Evolutionary conservation across 2,113 vertebrate species (phyloP).

Genomic region (rabbit (Oryctolagus cuniculus)): DNA sequence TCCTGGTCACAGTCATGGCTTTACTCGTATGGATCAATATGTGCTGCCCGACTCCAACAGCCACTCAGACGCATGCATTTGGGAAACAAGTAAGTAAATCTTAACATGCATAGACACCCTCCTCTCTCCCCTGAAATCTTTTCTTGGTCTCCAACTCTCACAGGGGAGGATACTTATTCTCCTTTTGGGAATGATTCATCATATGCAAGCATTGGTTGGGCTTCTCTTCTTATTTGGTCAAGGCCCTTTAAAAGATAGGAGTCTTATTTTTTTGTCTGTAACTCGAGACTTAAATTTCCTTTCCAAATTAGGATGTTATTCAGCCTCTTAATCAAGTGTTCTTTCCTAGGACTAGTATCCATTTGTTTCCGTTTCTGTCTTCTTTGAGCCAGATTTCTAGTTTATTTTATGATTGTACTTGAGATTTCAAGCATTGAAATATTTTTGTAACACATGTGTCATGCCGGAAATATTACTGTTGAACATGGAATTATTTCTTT

Average conservation of each 20-base stretch:
- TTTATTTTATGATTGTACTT: constrained; percentile 69
- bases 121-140: background rate
- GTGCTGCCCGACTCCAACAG: background rate
- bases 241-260: constrained; percentile 32
- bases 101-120: background rate
- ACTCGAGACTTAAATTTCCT: constrained; percentile 14
- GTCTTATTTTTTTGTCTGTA: constrained; percentile 68
- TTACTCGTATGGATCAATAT: background rate
- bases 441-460: constrained; percentile 58
- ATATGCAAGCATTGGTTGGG: constrained; percentile 34
- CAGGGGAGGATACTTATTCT: background rate
- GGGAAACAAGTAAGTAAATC: constrained; percentile 11
- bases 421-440: constrained; percentile 55
- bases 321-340: constrained; percentile 47
- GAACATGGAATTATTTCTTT: constrained; percentile 58
- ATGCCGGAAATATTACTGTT: constrained; percentile 39
- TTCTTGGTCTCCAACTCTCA: background rate
- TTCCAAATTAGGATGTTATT: constrained; percentile 53
- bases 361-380: constrained; percentile 55
- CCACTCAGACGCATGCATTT: background rate
- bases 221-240: constrained; percentile 53
- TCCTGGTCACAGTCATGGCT: background rate
- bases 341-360: background rate
- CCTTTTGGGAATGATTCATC: background rate
- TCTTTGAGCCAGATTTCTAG: constrained; percentile 63